Percentiles rank a stretch among this genome's conserved stretches.
Evolutionary conservation across 1,140 invertebrate species (phyloP).

Genomic region (Psilanteris sp.): DNA sequence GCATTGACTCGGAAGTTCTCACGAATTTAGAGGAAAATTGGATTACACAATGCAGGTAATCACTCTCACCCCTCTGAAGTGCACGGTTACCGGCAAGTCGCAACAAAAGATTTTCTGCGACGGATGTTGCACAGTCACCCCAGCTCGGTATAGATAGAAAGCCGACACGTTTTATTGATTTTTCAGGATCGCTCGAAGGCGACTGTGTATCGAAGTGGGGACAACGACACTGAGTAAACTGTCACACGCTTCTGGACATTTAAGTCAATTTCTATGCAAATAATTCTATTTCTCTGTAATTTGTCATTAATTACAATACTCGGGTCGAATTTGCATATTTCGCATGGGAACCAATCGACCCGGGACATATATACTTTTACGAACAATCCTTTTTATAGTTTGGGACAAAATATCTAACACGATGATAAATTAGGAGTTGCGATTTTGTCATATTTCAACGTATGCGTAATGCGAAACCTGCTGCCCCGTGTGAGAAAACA

Average conservation of each 20-base stretch:
- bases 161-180: constrained; percentile 62
- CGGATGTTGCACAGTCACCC: constrained; percentile 62
- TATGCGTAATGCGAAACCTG: too few species aligned
- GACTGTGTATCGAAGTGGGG: constrained; percentile 29
- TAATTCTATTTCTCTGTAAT: constrained; percentile 11
- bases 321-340: too few species aligned
- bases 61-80: constrained; percentile 21
- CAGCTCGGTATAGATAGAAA: constrained; percentile 41
- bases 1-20: constrained; percentile 18
- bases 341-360: too few species aligned
- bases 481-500: too few species aligned
- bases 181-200: constrained; percentile 54
- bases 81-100: constrained; percentile 21
- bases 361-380: too few species aligned
- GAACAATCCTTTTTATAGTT: too few species aligned
- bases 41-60: constrained; percentile 34
- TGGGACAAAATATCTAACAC: too few species aligned
- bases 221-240: constrained; percentile 51
- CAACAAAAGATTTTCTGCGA: constrained; percentile 56
- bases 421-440: too few species aligned
- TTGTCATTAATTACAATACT: too few species aligned
- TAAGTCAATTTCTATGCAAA: constrained; percentile 37
- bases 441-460: too few species aligned
- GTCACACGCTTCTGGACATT: constrained; percentile 35
- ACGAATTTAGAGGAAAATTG: constrained; percentile 33